phyloP scores from a whole-genome alignment of 1,140 invertebrate genomes.

The Vanessa atalanta region DNA sequence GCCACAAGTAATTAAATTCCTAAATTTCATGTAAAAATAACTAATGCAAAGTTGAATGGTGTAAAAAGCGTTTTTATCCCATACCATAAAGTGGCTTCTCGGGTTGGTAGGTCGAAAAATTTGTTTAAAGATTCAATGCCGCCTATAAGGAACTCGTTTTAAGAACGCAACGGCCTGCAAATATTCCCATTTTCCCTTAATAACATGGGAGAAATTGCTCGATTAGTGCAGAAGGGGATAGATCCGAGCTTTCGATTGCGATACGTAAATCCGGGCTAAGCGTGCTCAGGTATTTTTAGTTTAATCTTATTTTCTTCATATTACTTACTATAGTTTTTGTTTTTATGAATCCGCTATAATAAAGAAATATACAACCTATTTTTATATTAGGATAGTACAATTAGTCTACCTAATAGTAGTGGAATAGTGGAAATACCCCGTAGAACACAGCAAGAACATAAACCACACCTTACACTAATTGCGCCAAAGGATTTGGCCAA shows the following conservation, averaged over 20 bases:
- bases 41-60: conserved; percentile 10
- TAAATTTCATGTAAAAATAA: not conserved
- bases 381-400: too few species aligned
- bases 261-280: conserved; percentile 43
- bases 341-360: not conserved
- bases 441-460: too few species aligned
- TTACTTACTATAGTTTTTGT: conserved; percentile 19
- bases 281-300: conserved; percentile 37
- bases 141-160: conserved; percentile 73
- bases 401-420: too few species aligned
- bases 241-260: conserved; percentile 56
- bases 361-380: too few species aligned
- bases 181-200: conserved; percentile 75
- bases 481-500: too few species aligned
- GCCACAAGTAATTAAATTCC: not conserved
- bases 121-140: conserved; percentile 74
- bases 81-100: conserved; percentile 66
- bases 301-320: not conserved
- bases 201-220: conserved; percentile 76
- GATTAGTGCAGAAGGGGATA: conserved; percentile 70
- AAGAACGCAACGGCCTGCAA: conserved; percentile 72
- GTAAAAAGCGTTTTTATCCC: conserved; percentile 52
- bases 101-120: conserved; percentile 63
- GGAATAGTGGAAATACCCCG: too few species aligned
- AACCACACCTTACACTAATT: too few species aligned